Evolutionary conservation across 2,888 invertebrate species (phyloP).

Genomic region (Lasioglossum zephyrum): DNA sequence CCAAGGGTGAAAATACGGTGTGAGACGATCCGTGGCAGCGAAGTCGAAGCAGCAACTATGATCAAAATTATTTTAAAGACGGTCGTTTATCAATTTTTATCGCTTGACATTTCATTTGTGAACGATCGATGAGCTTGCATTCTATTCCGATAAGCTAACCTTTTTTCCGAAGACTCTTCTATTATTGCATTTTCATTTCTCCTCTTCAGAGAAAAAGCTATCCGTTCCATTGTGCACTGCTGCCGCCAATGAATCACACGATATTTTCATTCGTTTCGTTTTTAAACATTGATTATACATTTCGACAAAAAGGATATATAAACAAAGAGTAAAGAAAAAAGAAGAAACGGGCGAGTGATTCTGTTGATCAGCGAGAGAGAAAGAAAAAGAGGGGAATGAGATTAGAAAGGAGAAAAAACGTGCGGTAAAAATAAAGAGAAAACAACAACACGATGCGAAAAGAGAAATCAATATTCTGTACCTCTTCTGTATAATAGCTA

Average conservation of each 20-base stretch:
- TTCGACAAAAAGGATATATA: conserved; percentile 48
- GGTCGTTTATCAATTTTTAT: conserved; percentile 55
- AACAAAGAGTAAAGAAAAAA: conserved; percentile 18
- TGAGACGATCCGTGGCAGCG: conserved; percentile 50
- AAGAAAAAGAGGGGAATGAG: conserved; percentile 15
- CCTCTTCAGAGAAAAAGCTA: neutral
- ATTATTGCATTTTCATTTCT: neutral
- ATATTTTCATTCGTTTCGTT: conserved; percentile 57
- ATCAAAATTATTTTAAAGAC: conserved; percentile 26
- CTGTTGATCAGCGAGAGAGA: conserved; percentile 39
- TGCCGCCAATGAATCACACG: conserved; percentile 47
- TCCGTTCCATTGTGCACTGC: neutral
- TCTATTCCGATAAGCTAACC: neutral
- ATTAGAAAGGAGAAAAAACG: conserved; percentile 37
- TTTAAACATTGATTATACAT: conserved; percentile 36
- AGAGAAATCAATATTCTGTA: conserved; percentile 78
- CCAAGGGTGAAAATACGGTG: conserved; percentile 57
- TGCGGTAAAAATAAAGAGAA: conserved; percentile 54
- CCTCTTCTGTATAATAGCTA: conserved; percentile 83
- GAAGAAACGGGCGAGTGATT: conserved; percentile 31
- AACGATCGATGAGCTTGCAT: neutral
- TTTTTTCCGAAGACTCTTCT: neutral
- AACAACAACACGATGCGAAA: conserved; percentile 61
- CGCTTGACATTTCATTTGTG: conserved; percentile 47
- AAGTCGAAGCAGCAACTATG: conserved; percentile 26